Evolutionary conservation across 2,797 vertebrate species (phyloP), one percentile per base, ranked within the genome.

Genomic region (Hozukius guyotensis): DNA sequence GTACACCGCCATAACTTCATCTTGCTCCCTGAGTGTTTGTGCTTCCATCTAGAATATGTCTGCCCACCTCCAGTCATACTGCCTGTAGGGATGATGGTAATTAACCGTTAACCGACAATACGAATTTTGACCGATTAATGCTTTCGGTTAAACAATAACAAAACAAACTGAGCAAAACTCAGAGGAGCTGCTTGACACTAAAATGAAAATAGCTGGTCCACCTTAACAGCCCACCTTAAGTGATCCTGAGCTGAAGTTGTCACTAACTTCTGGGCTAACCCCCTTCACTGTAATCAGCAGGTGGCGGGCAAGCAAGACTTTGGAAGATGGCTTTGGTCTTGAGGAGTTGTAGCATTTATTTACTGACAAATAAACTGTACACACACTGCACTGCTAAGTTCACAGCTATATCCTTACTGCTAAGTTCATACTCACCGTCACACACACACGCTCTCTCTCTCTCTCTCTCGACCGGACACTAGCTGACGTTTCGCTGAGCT

Each of bases 11-110:
- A 2, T 70, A 20, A 72, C 66, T 38, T 82, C 65, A 66, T 32
- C 38, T 56, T 52, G 12, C 64, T 76, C 56, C 22, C 24, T 75
- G n/a, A 69, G 1, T 66, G n/a, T 8, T 46, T 65, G 65, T 56
- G 31, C 53, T 74, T 81, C n/a, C 27, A 32, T 72, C 24, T 65
- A 81, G 10, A 75, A 72, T 34, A 57, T 74, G 18, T 77, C 38
- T 69, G 8, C 27, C 62, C 66, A 29, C 52, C 52, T 69, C 59
- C 69, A 72, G 49, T 73, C 55, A 60, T 18, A 32, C 66, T 25
- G 20, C 36, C 4, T 42, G 9, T 64, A 42, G 62, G 36, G 34
- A 42, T 25, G 62, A 4, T 64, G 2, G 38, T 38, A 25, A 64
- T 64, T 18, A 16, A 25, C 22, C 22, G 6, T 64, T 38, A 16